Percentiles rank a stretch among this genome's conserved stretches.
Evolutionary conservation across 2,888 invertebrate species (phyloP).

Genomic region (Pammene aurita): DNA sequence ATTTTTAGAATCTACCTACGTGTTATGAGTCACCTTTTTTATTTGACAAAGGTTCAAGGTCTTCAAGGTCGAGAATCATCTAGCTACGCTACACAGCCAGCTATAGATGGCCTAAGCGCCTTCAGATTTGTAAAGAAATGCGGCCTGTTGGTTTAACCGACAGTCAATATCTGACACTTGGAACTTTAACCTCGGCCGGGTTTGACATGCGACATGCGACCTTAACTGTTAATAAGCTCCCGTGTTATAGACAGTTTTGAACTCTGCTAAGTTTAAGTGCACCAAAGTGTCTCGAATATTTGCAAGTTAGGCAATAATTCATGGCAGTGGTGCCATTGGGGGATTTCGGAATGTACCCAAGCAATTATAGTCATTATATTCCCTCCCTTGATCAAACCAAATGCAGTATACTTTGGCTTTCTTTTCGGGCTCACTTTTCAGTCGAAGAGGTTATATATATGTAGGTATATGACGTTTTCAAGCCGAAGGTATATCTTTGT

Average conservation of each 20-base stretch:
- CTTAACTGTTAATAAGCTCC: constrained; percentile 6
- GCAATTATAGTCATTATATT: no score
- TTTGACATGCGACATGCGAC: constrained; percentile 8
- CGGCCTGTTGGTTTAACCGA: not conserved
- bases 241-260: not conserved
- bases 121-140: not conserved
- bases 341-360: not conserved
- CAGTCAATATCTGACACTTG: constrained; percentile 7
- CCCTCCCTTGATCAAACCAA: no score
- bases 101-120: not conserved
- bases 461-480: no score
- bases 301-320: not conserved
- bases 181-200: not conserved
- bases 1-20: constrained; percentile 9
- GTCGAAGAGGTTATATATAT: no score
- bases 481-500: no score
- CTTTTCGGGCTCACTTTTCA: no score
- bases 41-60: constrained; percentile 16
- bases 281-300: not conserved
- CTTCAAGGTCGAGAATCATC: not conserved
- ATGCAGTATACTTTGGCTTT: no score
- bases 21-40: constrained; percentile 5
- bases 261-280: not conserved
- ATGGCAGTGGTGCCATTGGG: not conserved
- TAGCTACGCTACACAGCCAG: not conserved